phyloP scores from a whole-genome alignment of 2,888 invertebrate species.

The Pasiphila rectangulata region DNA sequence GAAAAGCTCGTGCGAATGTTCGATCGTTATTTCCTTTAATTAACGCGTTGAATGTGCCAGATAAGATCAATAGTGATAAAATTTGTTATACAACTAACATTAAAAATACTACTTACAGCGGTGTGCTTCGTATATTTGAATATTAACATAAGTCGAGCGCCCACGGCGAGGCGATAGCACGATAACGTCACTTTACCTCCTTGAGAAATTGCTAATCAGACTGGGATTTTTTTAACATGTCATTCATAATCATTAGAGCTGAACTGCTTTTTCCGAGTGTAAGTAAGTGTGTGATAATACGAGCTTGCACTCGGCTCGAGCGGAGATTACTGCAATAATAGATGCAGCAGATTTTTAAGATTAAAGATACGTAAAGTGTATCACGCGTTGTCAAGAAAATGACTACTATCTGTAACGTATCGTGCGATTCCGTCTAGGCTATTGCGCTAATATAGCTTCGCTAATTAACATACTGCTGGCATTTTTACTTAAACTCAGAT shows the following conservation, averaged over 20 bases:
- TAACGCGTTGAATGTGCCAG: conserved; percentile 52
- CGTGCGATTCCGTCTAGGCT: conserved; percentile 51
- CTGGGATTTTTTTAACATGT: conserved; percentile 28
- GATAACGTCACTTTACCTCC: conserved; percentile 31
- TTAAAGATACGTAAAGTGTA: conserved; percentile 12
- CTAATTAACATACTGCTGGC: conserved; percentile 49
- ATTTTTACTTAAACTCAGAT: conserved; percentile 40
- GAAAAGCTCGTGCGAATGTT: conserved; percentile 55
- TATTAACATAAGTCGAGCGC: conserved; percentile 34
- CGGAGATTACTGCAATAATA: conserved; percentile 8
- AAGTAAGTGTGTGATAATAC: conserved; percentile 13
- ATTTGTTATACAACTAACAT: conserved; percentile 52
- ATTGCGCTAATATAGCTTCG: conserved; percentile 51
- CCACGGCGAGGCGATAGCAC: conserved; percentile 26
- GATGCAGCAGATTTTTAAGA: neutral
- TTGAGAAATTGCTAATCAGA: conserved; percentile 29
- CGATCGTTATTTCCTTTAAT: conserved; percentile 53
- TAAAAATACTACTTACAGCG: conserved; percentile 14
- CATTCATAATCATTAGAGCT: conserved; percentile 35
- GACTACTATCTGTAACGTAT: conserved; percentile 41
- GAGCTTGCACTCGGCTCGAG: neutral
- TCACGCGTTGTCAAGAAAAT: conserved; percentile 16
- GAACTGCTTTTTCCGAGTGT: conserved; percentile 28
- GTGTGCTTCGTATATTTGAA: conserved; percentile 21
- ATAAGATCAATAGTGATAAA: conserved; percentile 57